These are phyloP conservation scores for Malacoctenus gilli DNA, from an alignment of 2,797 vertebrate genomes.

Conservation along the genomic window DNA sequence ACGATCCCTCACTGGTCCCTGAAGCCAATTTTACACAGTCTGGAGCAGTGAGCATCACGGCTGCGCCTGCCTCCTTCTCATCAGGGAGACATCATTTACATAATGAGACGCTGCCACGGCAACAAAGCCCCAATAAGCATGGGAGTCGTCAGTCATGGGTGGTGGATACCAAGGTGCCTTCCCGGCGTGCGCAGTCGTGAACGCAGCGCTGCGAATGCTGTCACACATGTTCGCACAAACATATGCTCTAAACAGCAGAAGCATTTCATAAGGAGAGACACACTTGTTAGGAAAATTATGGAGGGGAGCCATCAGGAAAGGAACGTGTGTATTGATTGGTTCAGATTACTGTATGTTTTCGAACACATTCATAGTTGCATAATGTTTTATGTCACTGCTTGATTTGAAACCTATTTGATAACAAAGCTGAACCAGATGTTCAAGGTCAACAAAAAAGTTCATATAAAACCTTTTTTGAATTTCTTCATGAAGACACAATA, in stretches of 20 bases:
- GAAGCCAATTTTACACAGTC: conserved; percentile 76
- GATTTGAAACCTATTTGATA: too few species aligned
- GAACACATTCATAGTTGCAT: too few species aligned
- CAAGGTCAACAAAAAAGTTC: too few species aligned
- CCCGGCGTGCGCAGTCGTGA: conserved; percentile 21
- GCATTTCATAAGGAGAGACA: conserved; percentile 18
- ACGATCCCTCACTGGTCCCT: conserved; percentile 65
- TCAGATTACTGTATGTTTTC: too few species aligned
- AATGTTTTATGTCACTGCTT: too few species aligned
- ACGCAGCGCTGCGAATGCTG: conserved; percentile 2
- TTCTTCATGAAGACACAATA: too few species aligned
- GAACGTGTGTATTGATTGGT: not conserved
- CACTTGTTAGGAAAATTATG: conserved; percentile 50
- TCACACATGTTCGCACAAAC: conserved; percentile 19
- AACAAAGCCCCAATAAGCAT: conserved; percentile 70
- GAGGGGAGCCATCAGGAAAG: conserved; percentile 35
- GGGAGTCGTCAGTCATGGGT: conserved; percentile 52
- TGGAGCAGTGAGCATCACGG: conserved; percentile 71
- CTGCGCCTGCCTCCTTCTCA: conserved; percentile 66
- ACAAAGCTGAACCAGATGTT: too few species aligned
- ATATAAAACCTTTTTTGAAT: too few species aligned
- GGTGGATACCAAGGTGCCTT: conserved; percentile 46
- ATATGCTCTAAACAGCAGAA: conserved; percentile 24
- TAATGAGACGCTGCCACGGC: conserved; percentile 78
- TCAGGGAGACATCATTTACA: conserved; percentile 76